Percentiles rank a stretch among this genome's conserved stretches.
Conservation (phyloP, 2,113 vertebrate species). For the Astur gentilis region DNA sequence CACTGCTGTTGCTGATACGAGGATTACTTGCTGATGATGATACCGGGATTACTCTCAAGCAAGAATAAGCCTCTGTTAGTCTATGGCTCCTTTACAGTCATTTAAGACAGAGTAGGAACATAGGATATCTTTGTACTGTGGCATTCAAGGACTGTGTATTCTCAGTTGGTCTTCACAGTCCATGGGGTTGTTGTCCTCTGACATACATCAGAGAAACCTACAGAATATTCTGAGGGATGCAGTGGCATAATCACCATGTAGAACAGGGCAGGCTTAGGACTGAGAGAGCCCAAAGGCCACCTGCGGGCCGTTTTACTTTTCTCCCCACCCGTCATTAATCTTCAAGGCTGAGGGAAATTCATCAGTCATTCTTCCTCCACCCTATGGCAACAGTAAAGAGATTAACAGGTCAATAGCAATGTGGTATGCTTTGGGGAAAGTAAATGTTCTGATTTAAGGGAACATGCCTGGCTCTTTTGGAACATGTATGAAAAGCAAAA, state of each 20-base stretch:
- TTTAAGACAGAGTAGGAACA: background rate
- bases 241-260: background rate
- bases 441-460: background rate
- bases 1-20: background rate
- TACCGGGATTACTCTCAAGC: background rate
- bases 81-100: background rate
- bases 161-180: background rate
- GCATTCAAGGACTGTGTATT: background rate
- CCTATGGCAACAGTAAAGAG: background rate
- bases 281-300: background rate
- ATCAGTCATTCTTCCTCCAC: background rate
- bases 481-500: background rate
- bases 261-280: background rate
- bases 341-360: background rate
- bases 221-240: background rate
- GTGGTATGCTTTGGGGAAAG: background rate
- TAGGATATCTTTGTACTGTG: background rate
- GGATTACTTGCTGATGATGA: background rate
- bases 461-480: background rate
- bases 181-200: background rate
- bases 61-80: background rate
- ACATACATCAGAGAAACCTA: background rate
- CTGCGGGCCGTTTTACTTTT: background rate
- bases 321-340: accelerated
- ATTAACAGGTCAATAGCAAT: background rate